phyloP scores from a whole-genome alignment of 2,888 invertebrate species.

The Phlogophora meticulosa region DNA sequence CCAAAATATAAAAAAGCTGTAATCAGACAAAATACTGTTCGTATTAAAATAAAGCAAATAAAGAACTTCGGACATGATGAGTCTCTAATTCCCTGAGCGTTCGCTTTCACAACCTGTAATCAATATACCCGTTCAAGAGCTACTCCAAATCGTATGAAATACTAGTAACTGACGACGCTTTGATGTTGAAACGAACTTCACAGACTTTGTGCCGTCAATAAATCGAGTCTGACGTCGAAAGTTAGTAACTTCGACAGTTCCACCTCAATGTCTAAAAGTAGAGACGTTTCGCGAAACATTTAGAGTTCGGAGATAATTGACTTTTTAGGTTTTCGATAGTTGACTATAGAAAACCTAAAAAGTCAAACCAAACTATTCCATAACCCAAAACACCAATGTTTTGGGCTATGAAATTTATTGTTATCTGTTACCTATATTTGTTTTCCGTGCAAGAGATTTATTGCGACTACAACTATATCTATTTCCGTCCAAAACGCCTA shows the following conservation, averaged over 20 bases:
- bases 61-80: background rate
- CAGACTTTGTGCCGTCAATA: background rate
- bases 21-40: background rate
- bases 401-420: no score
- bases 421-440: no score
- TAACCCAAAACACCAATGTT: no score
- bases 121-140: background rate
- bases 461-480: no score
- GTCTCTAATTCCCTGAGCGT: background rate
- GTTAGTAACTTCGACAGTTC: conserved; percentile 25
- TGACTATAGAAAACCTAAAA: no score
- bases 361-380: no score
- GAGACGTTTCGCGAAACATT: conserved; percentile 29
- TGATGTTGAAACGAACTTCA: conserved; percentile 26
- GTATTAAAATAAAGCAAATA: background rate
- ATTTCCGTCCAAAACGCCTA: no score
- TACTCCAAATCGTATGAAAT: background rate
- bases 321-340: conserved; percentile 7
- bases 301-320: conserved; percentile 16
- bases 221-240: conserved; percentile 13
- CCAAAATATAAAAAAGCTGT: background rate
- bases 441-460: no score
- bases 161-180: conserved; percentile 16
- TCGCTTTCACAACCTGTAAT: background rate
- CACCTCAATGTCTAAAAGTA: conserved; percentile 15